These are phyloP conservation scores for Heliangelus exortis DNA, from an alignment of 2,797 vertebrate genomes.

Conservation along the genomic window DNA sequence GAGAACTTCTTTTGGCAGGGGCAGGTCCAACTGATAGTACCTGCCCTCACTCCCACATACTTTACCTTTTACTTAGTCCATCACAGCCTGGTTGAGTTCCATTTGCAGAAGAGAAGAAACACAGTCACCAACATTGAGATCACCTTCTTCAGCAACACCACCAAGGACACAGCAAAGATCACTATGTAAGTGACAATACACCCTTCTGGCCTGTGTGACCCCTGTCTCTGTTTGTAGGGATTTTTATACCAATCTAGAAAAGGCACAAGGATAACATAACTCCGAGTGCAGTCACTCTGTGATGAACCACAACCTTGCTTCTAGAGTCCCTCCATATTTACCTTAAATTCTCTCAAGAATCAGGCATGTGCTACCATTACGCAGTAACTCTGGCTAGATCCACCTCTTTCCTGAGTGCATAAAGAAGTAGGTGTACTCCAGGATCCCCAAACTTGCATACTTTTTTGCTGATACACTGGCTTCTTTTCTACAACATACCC, in stretches of 20 bases:
- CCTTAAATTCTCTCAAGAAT: background rate
- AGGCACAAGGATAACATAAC: background rate
- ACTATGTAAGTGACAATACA: conserved; percentile 73
- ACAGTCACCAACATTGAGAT: conserved; percentile 69
- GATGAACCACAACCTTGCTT: background rate
- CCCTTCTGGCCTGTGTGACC: background rate
- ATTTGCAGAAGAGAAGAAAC: conserved; percentile 65
- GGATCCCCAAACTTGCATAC: background rate
- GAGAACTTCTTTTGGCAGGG: background rate
- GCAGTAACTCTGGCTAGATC: background rate
- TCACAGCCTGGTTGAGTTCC: conserved; percentile 80
- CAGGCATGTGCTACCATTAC: background rate
- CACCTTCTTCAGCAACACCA: conserved; percentile 66
- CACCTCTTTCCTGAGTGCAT: background rate
- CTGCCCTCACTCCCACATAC: background rate
- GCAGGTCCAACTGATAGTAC: background rate
- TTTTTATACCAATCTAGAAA: background rate
- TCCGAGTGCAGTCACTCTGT: background rate
- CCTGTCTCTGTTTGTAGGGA: background rate
- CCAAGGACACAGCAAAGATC: conserved; percentile 66
- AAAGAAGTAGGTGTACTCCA: background rate
- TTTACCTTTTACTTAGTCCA: conserved; percentile 66
- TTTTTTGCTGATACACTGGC: accelerated
- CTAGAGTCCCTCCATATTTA: background rate
- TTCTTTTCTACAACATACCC: background rate